Conservation (phyloP, 2,113 vertebrate species). For the Zosterops hypoxanthus region DNA sequence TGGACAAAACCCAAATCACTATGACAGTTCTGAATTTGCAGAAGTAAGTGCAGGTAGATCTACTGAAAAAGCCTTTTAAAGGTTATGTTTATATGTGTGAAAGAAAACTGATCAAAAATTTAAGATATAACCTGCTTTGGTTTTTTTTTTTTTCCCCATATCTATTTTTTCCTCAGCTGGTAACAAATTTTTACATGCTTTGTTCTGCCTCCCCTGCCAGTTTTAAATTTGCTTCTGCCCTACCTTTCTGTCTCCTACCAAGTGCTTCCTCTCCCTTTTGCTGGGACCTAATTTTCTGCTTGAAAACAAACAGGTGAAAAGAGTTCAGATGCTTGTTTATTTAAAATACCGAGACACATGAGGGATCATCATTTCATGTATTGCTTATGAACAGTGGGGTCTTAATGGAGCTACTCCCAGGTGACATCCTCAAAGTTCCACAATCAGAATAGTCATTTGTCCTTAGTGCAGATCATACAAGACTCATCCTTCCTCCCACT, state of each 20-base stretch:
- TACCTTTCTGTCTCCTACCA: background rate
- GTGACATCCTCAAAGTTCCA: accelerated
- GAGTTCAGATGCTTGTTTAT: background rate
- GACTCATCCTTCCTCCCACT: background rate
- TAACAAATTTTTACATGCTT: background rate
- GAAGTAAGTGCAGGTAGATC: background rate
- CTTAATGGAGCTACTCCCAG: background rate
- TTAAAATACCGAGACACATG: background rate
- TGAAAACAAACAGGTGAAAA: background rate
- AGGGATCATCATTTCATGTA: background rate
- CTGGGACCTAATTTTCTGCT: background rate
- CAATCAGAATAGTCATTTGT: background rate
- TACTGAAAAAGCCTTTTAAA: background rate
- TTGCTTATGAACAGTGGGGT: background rate
- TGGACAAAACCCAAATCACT: background rate
- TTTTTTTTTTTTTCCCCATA: background rate
- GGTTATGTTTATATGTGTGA: background rate
- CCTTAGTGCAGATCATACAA: accelerated
- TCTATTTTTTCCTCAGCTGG: background rate
- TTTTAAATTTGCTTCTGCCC: background rate
- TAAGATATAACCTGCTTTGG: background rate
- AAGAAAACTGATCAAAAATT: background rate
- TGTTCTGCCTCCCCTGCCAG: background rate
- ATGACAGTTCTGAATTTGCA: background rate
- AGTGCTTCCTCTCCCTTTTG: background rate